These are phyloP conservation scores for Scaptomyza tumidula DNA, from an alignment of 2,888 invertebrate genomes.

Conservation along the genomic window DNA sequence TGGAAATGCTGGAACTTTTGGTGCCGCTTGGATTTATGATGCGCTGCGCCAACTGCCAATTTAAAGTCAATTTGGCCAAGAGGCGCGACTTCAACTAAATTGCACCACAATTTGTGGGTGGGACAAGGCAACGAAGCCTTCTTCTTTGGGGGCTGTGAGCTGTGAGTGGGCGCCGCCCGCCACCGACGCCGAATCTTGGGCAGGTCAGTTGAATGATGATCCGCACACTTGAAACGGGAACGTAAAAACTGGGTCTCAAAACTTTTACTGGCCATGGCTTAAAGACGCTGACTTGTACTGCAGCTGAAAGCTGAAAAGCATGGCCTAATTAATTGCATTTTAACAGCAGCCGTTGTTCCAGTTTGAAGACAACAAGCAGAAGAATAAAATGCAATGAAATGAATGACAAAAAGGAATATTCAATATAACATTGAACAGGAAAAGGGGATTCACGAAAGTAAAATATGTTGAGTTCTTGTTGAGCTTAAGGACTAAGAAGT, in stretches of 20 bases:
- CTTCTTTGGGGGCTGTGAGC: conserved; percentile 5
- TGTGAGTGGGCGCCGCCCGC: conserved; percentile 9
- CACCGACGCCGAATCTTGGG: conserved; percentile 9
- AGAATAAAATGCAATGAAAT: too few species aligned
- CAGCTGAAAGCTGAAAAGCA: not conserved
- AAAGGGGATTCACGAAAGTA: too few species aligned
- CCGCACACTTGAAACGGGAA: not conserved
- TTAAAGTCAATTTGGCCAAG: conserved; percentile 82
- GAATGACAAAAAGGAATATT: too few species aligned
- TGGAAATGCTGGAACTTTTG: conserved; percentile 47
- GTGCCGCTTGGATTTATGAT: conserved; percentile 64
- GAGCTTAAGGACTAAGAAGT: too few species aligned
- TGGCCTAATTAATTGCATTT: conserved; percentile 46
- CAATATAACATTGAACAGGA: too few species aligned
- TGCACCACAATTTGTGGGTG: conserved; percentile 76
- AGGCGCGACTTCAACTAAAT: conserved; percentile 81
- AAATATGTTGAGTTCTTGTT: too few species aligned
- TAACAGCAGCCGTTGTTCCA: conserved; percentile 34
- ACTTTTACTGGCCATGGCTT: not conserved
- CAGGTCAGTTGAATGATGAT: conserved; percentile 31
- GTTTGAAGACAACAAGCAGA: not conserved
- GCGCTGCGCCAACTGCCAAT: conserved; percentile 79
- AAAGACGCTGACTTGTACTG: not conserved
- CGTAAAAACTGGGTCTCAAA: not conserved
- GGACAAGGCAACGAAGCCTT: not conserved